Percentiles rank a stretch among this genome's conserved stretches.
phyloP scores from a whole-genome alignment of 2,113 vertebrate species.

The Danionella cerebrum region DNA sequence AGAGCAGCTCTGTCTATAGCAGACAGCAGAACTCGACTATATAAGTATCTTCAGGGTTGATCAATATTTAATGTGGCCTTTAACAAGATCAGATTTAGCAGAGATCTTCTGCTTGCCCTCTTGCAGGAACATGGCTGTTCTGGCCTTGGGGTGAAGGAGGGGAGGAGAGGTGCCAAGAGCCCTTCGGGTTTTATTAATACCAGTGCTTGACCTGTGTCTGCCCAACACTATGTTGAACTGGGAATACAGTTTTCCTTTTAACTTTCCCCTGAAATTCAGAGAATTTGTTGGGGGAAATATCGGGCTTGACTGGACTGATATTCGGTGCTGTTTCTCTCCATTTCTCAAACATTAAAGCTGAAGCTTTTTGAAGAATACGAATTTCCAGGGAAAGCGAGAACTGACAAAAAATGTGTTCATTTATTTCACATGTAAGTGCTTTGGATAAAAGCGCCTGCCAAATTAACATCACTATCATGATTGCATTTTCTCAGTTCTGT shows the following conservation, averaged over 20 bases:
- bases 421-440: no score
- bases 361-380: no score
- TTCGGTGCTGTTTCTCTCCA: conserved; percentile 3
- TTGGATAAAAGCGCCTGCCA: no score
- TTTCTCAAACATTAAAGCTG: no score
- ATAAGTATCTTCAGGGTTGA: conserved; percentile 47
- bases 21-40: conserved; percentile 36
- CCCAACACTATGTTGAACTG: background rate
- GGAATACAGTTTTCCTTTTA: conserved; percentile 20
- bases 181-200: conserved; percentile 42
- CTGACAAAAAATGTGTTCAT: no score
- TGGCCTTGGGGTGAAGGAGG: conserved; percentile 34
- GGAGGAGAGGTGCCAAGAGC: conserved; percentile 14
- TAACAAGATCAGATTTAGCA: conserved; percentile 50
- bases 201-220: conserved; percentile 36
- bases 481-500: no score
- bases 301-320: conserved; percentile 10
- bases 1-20: conserved; percentile 24
- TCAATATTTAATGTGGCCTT: conserved; percentile 54
- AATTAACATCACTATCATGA: no score
- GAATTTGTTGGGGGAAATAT: conserved; percentile 10
- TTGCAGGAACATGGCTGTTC: conserved; percentile 27
- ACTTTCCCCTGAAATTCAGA: background rate
- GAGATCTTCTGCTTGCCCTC: conserved; percentile 32
- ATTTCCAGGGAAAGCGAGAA: no score